Percentiles rank a stretch among this genome's conserved stretches.
phyloP scores from a whole-genome alignment of 2,113 vertebrate species.

The Cebus imitator region DNA sequence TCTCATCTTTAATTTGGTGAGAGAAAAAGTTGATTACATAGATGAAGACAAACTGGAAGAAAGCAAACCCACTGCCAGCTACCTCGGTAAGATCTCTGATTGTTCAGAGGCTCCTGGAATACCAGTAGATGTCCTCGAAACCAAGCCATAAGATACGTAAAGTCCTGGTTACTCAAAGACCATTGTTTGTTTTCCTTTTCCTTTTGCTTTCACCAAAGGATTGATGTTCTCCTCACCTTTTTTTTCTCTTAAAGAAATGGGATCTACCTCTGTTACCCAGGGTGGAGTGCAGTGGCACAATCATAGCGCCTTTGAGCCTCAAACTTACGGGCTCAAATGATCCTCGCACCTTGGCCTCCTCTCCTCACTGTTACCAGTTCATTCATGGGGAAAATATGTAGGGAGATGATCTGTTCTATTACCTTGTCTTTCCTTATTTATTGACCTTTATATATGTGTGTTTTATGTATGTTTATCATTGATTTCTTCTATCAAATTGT shows the following conservation, averaged over 20 bases:
- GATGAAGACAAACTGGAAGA: conserved; percentile 2
- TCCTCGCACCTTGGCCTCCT: not conserved
- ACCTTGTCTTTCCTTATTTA: not conserved
- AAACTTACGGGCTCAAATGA: not conserved
- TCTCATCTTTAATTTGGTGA: not conserved
- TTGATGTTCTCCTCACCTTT: not conserved
- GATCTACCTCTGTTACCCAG: not conserved
- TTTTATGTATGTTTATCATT: not conserved
- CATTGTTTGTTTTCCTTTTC: not conserved
- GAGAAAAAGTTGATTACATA: not conserved
- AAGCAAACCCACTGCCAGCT: not conserved
- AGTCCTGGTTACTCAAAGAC: not conserved
- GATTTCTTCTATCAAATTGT: conserved; percentile 15
- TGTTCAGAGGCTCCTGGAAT: not conserved
- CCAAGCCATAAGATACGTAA: not conserved
- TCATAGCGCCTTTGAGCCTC: not conserved
- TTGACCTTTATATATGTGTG: not conserved
- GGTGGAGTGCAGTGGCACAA: not conserved
- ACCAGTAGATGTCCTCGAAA: not conserved
- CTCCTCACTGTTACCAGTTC: not conserved
- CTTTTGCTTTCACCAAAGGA: not conserved
- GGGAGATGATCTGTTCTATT: not conserved
- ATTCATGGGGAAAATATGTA: not conserved
- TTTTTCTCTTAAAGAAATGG: not conserved
- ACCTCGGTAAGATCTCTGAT: not conserved